Conservation (phyloP, 2,888 invertebrate species). For the Drosophila phalerata region DNA sequence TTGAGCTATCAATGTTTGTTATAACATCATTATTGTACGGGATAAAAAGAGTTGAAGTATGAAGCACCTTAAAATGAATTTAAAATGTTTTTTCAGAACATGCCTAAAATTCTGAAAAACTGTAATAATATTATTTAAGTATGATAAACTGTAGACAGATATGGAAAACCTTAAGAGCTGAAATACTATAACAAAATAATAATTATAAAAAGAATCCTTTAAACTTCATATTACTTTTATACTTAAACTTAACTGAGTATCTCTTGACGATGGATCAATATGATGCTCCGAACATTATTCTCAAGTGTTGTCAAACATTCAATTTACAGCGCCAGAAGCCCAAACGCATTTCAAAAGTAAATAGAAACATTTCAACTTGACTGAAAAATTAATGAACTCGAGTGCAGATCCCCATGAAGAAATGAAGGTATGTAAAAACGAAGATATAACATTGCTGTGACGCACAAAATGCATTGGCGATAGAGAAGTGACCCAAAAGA, state of each 20-base stretch:
- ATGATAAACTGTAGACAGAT: not conserved
- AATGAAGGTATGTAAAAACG: constrained; percentile 2
- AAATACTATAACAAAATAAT: not conserved
- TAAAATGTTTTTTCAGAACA: no score
- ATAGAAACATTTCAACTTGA: constrained; percentile 73
- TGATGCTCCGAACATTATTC: constrained; percentile 32
- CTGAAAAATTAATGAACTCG: constrained; percentile 75
- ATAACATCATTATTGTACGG: constrained; percentile 7
- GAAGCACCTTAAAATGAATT: no score
- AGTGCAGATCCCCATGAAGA: constrained; percentile 48
- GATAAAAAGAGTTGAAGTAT: no score
- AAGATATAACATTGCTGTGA: constrained; percentile 37
- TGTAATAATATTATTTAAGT: no score
- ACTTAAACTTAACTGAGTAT: not conserved
- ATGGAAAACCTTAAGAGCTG: not conserved
- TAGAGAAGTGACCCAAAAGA: constrained; percentile 57
- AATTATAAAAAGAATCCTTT: not conserved
- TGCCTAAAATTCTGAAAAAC: no score
- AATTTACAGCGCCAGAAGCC: constrained; percentile 40
- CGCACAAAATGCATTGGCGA: constrained; percentile 61
- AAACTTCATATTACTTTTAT: not conserved
- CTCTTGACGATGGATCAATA: not conserved
- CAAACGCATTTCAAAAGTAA: constrained; percentile 54
- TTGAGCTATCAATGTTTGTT: constrained; percentile 19
- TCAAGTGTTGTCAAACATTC: constrained; percentile 30